Conservation (phyloP, 2,797 vertebrate species). For the Lepilemur ruficaudatus region DNA sequence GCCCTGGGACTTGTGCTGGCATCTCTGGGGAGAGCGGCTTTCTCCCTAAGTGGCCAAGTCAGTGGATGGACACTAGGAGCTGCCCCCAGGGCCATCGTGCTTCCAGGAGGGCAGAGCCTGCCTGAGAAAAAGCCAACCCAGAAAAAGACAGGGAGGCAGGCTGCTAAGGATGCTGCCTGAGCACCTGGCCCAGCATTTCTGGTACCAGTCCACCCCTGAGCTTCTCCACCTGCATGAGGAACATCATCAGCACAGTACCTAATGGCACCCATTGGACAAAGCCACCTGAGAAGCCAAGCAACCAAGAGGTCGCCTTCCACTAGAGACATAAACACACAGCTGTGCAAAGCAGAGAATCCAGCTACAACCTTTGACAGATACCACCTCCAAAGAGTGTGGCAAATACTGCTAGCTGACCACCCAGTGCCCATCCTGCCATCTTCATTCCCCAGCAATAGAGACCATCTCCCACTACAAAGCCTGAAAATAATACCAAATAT, state of each 20-base stretch:
- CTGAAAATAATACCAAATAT: neutral
- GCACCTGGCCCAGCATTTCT: neutral
- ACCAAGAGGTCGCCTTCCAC: neutral
- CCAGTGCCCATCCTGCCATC: rapidly evolving
- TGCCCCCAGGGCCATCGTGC: neutral
- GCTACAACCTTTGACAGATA: neutral
- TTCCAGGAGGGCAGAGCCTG: neutral
- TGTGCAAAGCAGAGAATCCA: neutral
- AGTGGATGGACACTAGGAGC: rapidly evolving
- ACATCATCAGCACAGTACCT: rapidly evolving
- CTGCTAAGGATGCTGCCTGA: neutral
- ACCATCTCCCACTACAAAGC: neutral
- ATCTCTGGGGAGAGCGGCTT: neutral
- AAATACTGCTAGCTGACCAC: rapidly evolving
- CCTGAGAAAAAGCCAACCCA: neutral
- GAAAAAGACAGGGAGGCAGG: neutral
- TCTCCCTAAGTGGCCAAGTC: neutral
- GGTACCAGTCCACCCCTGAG: rapidly evolving
- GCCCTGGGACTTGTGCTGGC: neutral
- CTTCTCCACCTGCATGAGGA: rapidly evolving
- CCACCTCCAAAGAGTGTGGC: neutral
- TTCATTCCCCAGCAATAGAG: neutral
- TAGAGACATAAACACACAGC: neutral
- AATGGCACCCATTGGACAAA: rapidly evolving
- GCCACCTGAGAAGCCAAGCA: too few species aligned